Evolutionary conservation across 2,797 vertebrate genomes (phyloP).

Genomic region (Pantherophis vulpinus): DNA sequence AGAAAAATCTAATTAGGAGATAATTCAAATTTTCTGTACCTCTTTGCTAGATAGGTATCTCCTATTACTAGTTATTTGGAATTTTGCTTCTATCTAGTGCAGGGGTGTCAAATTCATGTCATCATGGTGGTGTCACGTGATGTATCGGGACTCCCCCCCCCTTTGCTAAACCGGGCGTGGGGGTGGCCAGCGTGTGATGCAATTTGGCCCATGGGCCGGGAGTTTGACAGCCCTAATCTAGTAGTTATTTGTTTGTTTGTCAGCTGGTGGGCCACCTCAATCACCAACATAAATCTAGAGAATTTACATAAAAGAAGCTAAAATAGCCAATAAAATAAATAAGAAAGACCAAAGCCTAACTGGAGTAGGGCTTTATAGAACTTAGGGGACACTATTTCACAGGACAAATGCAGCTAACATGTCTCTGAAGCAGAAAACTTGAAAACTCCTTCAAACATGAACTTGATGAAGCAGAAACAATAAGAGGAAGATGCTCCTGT

Average conservation of each 20-base stretch:
- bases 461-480: background rate
- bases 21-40: no score
- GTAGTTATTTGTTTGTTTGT: background rate
- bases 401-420: background rate
- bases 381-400: background rate
- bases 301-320: background rate
- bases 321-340: background rate
- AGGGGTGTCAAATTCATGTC: no score
- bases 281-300: background rate
- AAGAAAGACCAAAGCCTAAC: background rate
- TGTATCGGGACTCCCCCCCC: no score
- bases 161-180: no score
- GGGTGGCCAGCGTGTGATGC: no score
- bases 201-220: no score
- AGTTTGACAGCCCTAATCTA: background rate
- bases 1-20: background rate
- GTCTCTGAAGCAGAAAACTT: background rate
- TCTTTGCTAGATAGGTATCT: background rate
- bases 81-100: background rate
- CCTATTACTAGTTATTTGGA: background rate
- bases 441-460: background rate
- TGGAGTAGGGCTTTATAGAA: background rate
- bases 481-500: background rate
- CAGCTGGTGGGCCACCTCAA: background rate
- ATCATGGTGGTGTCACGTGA: no score